Base-by-base conservation (phyloP, 2,888 invertebrate genomes). In the Atherix ibis region DNA sequence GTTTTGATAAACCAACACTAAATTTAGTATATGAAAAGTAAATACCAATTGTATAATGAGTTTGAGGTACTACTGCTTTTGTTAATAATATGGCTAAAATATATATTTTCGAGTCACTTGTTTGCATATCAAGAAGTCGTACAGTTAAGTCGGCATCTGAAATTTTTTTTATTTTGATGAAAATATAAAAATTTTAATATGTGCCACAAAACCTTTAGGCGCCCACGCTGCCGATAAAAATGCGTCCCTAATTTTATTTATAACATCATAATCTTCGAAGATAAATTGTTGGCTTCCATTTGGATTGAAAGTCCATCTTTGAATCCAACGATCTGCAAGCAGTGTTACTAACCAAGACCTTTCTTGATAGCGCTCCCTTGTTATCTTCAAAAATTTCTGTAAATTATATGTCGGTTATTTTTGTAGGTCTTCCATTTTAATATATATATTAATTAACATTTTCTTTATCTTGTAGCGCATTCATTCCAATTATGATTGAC, bases 111-210 rank as follows among this genome's bases (percentile, higher is more conserved):
- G 66, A 66, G 28, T 72, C 73, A 35, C 67, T 63, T 1, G 73
- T 64, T 44, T 83, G 81, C 62, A 87, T 77, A 53, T 89, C 89
- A 36, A 89, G 62, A 3, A 84, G 64, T 69, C 76, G 73, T 9
- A 78, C 68, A n/a, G n/a, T n/a, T n/a, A n/a, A n/a, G n/a, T n/a
- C n/a, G n/a, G n/a, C n/a, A n/a, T n/a, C n/a, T n/a, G n/a, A n/a
- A n/a, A n/a, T n/a, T n/a, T n/a, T n/a, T n/a, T n/a, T n/a, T n/a
- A n/a, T n/a, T n/a, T n/a, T n/a, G n/a, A n/a, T n/a, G n/a, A n/a
- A n/a, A n/a, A n/a, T n/a, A n/a, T n/a, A n/a, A n/a, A n/a, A n/a
- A n/a, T n/a, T 22, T 22, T 22, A 2, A 9, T 22, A 9, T 8
- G 18, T 16, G 4, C 8, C 25, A 33, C 14, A 49, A 49, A 40